A percentile compares a stretch with the other conserved stretches of the same genome.
phyloP scores from a whole-genome alignment of 2,888 invertebrate species.

The Dugesia japonica region DNA sequence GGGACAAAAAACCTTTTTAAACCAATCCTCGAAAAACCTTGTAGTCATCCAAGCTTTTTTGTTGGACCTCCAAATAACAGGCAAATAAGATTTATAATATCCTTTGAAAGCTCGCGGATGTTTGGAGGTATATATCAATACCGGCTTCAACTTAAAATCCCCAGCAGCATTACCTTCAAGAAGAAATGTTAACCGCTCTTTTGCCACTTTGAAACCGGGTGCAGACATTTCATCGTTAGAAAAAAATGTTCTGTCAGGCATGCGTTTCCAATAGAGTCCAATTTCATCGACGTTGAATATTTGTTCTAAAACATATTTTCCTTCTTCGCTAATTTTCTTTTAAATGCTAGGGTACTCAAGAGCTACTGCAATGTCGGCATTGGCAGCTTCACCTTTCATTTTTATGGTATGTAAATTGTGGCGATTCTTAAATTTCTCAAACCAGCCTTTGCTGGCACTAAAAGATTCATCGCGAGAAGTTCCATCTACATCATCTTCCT shows the following conservation, averaged over 20 bases:
- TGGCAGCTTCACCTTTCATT: conserved; percentile 29
- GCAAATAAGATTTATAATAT: conserved; percentile 14
- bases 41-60: conserved; percentile 25
- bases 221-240: conserved; percentile 31
- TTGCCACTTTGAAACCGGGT: conserved; percentile 36
- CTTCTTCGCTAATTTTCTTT: conserved; percentile 20
- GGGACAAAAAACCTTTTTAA: background rate
- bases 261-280: conserved; percentile 37
- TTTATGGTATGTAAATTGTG: conserved; percentile 33
- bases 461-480: background rate
- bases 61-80: conserved; percentile 34
- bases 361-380: conserved; percentile 24
- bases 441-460: conserved; percentile 2
- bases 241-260: conserved; percentile 36
- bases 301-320: conserved; percentile 35
- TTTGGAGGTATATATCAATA: conserved; percentile 41
- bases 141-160: conserved; percentile 40
- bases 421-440: conserved; percentile 35
- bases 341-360: background rate
- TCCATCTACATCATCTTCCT: background rate
- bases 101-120: conserved; percentile 40
- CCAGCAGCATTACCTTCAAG: conserved; percentile 41
- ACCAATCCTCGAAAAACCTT: conserved; percentile 30
- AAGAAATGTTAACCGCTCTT: conserved; percentile 40
- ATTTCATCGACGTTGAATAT: conserved; percentile 37